Conservation (phyloP, 2,888 invertebrate genomes). For the Caenorhabditis macrosperma region DNA sequence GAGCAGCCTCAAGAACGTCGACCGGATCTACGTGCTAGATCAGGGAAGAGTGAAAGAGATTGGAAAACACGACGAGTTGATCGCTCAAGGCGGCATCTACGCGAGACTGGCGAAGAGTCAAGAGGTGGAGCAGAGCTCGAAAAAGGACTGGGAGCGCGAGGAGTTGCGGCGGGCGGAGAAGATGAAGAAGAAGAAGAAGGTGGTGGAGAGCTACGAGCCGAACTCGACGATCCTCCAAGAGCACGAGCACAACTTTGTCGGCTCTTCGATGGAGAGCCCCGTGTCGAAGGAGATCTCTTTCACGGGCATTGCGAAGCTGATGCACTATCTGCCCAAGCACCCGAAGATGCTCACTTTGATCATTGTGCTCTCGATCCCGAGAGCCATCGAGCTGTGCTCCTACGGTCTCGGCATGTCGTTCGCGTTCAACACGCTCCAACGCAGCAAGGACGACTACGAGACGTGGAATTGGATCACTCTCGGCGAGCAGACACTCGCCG, state of each 20-base stretch:
- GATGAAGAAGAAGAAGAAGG: conserved; percentile 46
- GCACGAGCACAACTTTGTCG: conserved; percentile 42
- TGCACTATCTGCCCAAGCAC: conserved; percentile 42
- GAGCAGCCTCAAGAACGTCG: conserved; percentile 70
- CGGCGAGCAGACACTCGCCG: conserved; percentile 36
- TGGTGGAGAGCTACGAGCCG: conserved; percentile 32
- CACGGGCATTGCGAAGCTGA: conserved; percentile 40
- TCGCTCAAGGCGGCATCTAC: conserved; percentile 66
- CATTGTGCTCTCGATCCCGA: conserved; percentile 35
- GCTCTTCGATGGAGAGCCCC: conserved; percentile 21
- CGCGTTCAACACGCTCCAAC: conserved; percentile 49
- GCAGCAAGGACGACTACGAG: conserved; percentile 44
- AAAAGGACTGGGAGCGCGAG: conserved; percentile 51
- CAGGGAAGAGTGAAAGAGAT: conserved; percentile 58
- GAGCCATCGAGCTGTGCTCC: conserved; percentile 48
- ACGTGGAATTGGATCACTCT: conserved; percentile 49
- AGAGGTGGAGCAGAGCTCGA: conserved; percentile 57
- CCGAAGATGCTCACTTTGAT: conserved; percentile 26
- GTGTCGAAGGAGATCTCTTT: conserved; percentile 42
- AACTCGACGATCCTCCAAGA: conserved; percentile 51
- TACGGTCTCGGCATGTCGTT: conserved; percentile 58
- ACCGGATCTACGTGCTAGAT: conserved; percentile 65
- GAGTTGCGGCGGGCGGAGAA: conserved; percentile 25
- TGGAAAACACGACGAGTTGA: conserved; percentile 70
- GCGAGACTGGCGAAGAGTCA: conserved; percentile 65